Evolutionary conservation across 1,140 invertebrate species (phyloP), one percentile per base, ranked within the genome.

Genomic region (Drosophila willistoni): DNA sequence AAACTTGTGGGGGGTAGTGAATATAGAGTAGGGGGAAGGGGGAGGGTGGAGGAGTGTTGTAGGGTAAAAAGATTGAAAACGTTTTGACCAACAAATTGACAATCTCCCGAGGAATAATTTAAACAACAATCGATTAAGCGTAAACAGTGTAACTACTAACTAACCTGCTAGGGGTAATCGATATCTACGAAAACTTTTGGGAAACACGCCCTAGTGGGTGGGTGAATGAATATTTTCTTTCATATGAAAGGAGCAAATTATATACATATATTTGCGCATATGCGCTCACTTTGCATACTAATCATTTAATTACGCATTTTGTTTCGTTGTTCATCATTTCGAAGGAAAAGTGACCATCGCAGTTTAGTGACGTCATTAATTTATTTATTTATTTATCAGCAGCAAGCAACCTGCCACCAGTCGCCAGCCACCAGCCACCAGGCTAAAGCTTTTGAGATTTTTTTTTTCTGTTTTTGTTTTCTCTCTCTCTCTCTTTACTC

Each of bases 391-490:
- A 51, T 22, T 22, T 51, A 51, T 22, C 44, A 51, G 19, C 9
- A 51, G 3, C 44, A 51, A 51, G 3, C 44, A 51, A 51, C 44
- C 44, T 51, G 19, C 19, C 44, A 51, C 0, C 6, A 29, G 5
- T 5, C 25, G 25, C 25, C 25, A 25, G 25, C 25, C 25, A 14
- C 44, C 17, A 47, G 19, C 1, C 19, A 19, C 19, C 1, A 19
- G 7, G 42, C 44, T 7, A 51, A 22, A 51, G 44, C 44, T 51
- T 51, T 51, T 51, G 44, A 29, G 25, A 51, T 47, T 47, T 47
- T 7, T 47, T 47, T 7, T 17, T 44, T 44, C 7, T 17, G 6
- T 14, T 44, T 6, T 13, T 17, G 1, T 9, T 51, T 7, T 51
- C 17, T 47, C 44, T 51, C 3, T 51, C 17, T 22, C 17, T 4